phyloP scores from a whole-genome alignment of 2,113 vertebrate species.

The Epinephelus fuscoguttatus region DNA sequence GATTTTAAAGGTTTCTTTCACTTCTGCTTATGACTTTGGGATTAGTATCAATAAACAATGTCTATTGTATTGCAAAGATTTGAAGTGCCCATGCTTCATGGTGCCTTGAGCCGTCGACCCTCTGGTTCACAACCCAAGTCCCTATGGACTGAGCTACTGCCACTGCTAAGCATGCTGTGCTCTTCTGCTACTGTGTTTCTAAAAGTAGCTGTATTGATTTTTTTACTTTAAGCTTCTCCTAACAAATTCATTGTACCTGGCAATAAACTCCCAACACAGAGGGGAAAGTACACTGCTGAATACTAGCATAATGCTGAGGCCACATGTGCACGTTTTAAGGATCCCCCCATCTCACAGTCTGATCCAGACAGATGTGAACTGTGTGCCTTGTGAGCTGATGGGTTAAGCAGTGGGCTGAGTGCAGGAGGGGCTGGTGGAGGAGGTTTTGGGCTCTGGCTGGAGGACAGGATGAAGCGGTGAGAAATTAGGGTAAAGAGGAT shows the following conservation, averaged over 20 bases:
- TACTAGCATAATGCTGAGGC: constrained; percentile 44
- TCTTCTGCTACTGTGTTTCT: background rate
- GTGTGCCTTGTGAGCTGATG: constrained; percentile 62
- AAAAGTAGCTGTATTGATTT: background rate
- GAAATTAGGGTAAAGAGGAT: constrained; percentile 51
- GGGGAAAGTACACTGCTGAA: constrained; percentile 39
- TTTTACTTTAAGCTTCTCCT: background rate
- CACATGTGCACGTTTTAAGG: constrained; percentile 69
- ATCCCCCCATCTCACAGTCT: constrained; percentile 51
- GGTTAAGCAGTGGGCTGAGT: constrained; percentile 58
- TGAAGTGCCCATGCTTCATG: too few species aligned
- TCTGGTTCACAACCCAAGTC: too few species aligned
- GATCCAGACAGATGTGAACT: constrained; percentile 74
- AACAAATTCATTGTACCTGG: background rate
- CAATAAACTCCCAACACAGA: background rate
- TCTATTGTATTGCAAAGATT: background rate
- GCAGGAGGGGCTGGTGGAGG: constrained; percentile 8
- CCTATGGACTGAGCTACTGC: too few species aligned
- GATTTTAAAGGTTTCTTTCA: background rate
- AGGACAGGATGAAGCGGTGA: constrained; percentile 45
- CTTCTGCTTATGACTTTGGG: background rate
- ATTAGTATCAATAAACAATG: background rate
- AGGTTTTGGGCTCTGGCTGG: constrained; percentile 5
- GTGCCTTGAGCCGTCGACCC: too few species aligned
- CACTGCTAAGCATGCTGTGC: background rate